Percentiles rank a stretch among this genome's conserved stretches.
Conservation (phyloP, 2,888 invertebrate species). For the Teinopalpus imperialis region DNA sequence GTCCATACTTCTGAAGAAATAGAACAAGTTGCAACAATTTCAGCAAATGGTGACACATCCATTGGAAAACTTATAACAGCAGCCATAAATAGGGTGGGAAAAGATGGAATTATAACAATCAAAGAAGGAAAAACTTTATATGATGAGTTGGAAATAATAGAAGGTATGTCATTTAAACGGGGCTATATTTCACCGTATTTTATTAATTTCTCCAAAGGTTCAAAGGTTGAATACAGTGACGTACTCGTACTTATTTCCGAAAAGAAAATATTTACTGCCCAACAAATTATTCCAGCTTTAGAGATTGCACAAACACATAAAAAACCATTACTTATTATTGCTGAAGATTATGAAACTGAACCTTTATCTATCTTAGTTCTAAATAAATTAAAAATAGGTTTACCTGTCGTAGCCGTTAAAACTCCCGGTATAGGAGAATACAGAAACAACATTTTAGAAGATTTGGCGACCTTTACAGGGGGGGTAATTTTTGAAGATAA, state of each 20-base stretch:
- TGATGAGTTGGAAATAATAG: conserved; percentile 97
- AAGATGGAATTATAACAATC: conserved; percentile 98
- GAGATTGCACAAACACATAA: conserved; percentile 95
- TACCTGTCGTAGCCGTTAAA: conserved; percentile 96
- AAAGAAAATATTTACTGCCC: conserved; percentile 97
- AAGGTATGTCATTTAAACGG: conserved; percentile 99
- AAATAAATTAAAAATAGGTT: conserved; percentile 92
- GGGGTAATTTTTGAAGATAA: conserved; percentile 97
- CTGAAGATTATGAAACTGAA: conserved; percentile 97
- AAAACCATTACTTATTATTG: conserved; percentile 96
- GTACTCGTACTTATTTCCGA: conserved; percentile 95
- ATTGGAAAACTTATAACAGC: conserved; percentile 96
- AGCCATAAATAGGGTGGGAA: conserved; percentile 98
- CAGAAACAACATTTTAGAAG: conserved; percentile 92
- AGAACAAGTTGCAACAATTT: conserved; percentile 99
- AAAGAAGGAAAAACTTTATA: conserved; percentile 98
- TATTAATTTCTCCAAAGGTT: conserved; percentile 98
- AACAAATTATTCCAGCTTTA: conserved; percentile 96
- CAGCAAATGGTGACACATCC: conserved; percentile 96
- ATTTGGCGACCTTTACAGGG: conserved; percentile 95
- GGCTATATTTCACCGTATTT: conserved; percentile 99
- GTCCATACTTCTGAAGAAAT: conserved; percentile 98
- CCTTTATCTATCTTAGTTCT: conserved; percentile 95
- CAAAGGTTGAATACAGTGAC: conserved; percentile 98
- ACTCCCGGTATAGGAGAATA: conserved; percentile 98